Percentiles rank a stretch among this genome's conserved stretches.
These are phyloP conservation scores for Thelaira solivaga DNA, from an alignment of 2,888 invertebrate species.

Conservation along the genomic window DNA sequence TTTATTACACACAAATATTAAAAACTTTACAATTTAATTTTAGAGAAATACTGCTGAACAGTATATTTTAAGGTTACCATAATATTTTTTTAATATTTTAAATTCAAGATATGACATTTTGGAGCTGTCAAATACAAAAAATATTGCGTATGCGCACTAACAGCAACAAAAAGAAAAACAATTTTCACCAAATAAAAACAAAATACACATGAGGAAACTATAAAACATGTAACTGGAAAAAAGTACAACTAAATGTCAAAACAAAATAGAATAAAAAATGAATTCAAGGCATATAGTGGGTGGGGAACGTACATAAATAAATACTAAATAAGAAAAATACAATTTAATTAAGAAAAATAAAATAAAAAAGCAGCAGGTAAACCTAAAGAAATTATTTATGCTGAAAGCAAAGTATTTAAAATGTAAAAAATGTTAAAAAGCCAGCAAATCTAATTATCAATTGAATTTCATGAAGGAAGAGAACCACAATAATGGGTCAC, in stretches of 20 bases:
- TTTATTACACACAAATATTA: too few relatives aligned
- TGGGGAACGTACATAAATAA: neutral
- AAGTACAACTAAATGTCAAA: conserved; percentile 39
- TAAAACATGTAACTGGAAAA: conserved; percentile 53
- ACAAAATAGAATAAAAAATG: conserved; percentile 16
- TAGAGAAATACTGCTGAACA: neutral
- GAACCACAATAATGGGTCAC: neutral
- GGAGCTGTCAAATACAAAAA: conserved; percentile 3
- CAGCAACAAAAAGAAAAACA: conserved; percentile 7
- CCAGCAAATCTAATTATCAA: too few relatives aligned
- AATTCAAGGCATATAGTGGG: conserved; percentile 19
- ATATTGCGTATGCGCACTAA: conserved; percentile 44
- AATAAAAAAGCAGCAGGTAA: too few relatives aligned
- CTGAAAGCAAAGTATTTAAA: too few relatives aligned
- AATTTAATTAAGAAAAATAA: neutral
- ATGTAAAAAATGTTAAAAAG: too few relatives aligned
- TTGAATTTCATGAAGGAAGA: too few relatives aligned
- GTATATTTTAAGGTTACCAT: conserved; percentile 22
- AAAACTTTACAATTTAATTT: too few relatives aligned
- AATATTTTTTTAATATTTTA: neutral
- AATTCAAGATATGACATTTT: neutral
- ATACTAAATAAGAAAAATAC: neutral
- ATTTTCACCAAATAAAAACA: conserved; percentile 26
- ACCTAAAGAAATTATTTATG: too few relatives aligned
- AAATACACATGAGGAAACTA: conserved; percentile 4